phyloP scores from a whole-genome alignment of 1,140 invertebrate species.

The Ceratosolen fusciceps region DNA sequence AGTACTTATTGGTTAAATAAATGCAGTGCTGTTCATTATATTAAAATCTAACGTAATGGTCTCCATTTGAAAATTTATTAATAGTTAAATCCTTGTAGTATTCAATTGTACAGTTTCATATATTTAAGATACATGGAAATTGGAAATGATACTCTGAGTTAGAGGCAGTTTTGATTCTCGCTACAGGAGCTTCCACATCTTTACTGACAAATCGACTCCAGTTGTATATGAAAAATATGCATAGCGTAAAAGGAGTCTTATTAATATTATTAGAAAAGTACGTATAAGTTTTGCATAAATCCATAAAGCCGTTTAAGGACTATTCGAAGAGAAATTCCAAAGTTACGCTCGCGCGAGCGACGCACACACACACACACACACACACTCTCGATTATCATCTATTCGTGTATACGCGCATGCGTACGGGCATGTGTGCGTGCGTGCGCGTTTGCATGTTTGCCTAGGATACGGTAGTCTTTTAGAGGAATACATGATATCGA shows the following conservation, averaged over 20 bases:
- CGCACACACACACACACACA: too few species aligned
- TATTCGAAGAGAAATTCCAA: background rate
- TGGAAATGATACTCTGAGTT: background rate
- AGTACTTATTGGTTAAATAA: background rate
- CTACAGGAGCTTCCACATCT: background rate
- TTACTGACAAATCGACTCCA: too few species aligned
- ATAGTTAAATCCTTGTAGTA: background rate
- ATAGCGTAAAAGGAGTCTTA: too few species aligned
- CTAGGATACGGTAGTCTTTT: background rate
- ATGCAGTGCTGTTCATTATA: background rate
- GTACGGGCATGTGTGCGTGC: too few species aligned
- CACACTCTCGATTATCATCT: too few species aligned
- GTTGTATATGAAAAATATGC: too few species aligned
- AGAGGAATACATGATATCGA: slow-evolving; percentile 13
- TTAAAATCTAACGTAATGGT: background rate
- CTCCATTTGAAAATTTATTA: too few species aligned
- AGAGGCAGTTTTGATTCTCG: background rate
- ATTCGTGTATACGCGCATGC: too few species aligned
- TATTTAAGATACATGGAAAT: background rate
- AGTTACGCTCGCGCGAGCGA: too few species aligned
- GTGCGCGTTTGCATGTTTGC: too few species aligned
- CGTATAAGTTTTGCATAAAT: background rate
- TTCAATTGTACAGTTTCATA: background rate
- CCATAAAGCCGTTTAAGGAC: background rate
- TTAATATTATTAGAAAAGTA: too few species aligned